These are phyloP conservation scores for Linyphia triangularis DNA, from an alignment of 2,888 invertebrate genomes.

Conservation along the genomic window DNA sequence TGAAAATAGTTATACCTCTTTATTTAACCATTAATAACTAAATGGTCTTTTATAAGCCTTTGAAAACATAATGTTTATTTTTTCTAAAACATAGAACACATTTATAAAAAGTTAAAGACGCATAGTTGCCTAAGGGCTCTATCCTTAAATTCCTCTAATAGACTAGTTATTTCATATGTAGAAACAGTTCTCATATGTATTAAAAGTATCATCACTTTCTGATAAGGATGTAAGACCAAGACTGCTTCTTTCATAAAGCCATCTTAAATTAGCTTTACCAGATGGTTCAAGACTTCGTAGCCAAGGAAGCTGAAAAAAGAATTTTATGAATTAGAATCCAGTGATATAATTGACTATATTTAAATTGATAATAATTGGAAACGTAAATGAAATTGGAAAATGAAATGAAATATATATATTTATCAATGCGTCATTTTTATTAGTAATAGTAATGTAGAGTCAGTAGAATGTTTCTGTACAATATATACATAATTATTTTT, in stretches of 20 bases:
- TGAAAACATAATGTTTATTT: no score
- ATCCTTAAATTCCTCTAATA: slow-evolving; percentile 24
- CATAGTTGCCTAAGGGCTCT: slow-evolving; percentile 60
- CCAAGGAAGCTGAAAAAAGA: slow-evolving; percentile 69
- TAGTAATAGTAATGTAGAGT: no score
- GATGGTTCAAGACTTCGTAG: slow-evolving; percentile 63
- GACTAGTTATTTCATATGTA: slow-evolving; percentile 82
- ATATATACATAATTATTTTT: no score
- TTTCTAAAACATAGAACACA: slow-evolving; percentile 9
- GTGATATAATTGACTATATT: no score
- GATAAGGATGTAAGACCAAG: slow-evolving; percentile 53
- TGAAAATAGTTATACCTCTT: no score
- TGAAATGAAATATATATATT: no score
- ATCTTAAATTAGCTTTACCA: slow-evolving; percentile 59
- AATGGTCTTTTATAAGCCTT: no score
- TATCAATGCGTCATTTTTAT: no score
- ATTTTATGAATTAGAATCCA: background rate
- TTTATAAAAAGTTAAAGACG: no score
- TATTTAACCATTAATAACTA: no score
- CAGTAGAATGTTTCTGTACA: no score
- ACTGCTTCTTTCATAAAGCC: slow-evolving; percentile 61
- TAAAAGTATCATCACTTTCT: slow-evolving; percentile 80
- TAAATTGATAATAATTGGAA: background rate
- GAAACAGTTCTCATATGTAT: slow-evolving; percentile 85
- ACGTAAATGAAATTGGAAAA: no score